Base-by-base conservation (phyloP, 2,888 invertebrate genomes). In the Papilio protenor region DNA sequence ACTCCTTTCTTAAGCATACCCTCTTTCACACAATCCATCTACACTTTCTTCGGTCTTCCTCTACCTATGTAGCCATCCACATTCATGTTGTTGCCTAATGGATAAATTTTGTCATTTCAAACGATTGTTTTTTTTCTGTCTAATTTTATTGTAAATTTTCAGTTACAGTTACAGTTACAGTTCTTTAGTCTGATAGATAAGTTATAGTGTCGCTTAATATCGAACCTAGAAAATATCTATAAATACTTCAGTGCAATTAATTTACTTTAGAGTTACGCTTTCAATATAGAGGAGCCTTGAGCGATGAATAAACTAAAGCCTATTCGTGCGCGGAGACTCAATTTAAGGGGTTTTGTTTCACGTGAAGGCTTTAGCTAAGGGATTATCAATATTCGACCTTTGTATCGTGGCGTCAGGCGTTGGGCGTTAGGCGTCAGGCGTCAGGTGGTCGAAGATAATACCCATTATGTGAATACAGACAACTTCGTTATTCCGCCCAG, bases 341-440 rank as follows among this genome's bases (percentile, higher is more conserved):
- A 66, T 66, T 66, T 66, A 66, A 40, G 11, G 45, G n/a, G 66
- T 66, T 45, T 40, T 40, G 66, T 66, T 66, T 5, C 66, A 66
- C 66, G 66, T 64, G 3, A 45, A 40, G 5, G 66, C 45, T 66
- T 66, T n/a, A 66, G n/a, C 40, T 40, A 45, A 40, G 66, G 66
- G 66, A 66, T 66, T 40, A 66, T 66, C 66, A 66, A 66, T 21
- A 11, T n/a, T 66, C 66, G 66, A 66, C 40, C 45, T 66, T 66
- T 66, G n/a, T 45, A 23, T 33, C 16, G 64, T 27, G 16, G 1
- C 27, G 61, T 12, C 61, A 27, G 47, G 16, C n/a, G 52, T 52
- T 6, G 21, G 55, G 21, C 57, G 57, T 21, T 11, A 57, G 57
- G 57, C 66, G n/a, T n/a, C 11, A n/a, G 66, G 66, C 45, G 66